Evolutionary conservation across 2,888 invertebrate species (phyloP), one percentile per base, ranked within the genome.

Genomic region (Caenorhabditis sp.): DNA sequence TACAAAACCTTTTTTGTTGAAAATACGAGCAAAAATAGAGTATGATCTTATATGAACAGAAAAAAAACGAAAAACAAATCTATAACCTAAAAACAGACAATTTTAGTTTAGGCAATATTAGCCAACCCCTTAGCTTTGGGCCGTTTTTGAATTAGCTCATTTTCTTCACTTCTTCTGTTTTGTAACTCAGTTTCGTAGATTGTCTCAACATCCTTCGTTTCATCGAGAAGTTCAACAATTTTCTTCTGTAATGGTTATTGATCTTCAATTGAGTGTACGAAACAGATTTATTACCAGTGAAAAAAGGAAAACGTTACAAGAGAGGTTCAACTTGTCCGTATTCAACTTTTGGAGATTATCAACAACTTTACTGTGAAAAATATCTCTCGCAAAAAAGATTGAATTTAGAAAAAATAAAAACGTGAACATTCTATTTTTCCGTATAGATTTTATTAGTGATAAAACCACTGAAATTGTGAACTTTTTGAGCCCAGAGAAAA

Each of bases 191-290:
- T 59, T 57, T 24, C 64, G 63, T 82, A 72, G 23, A 81, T 62
- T 10, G 51, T 21, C 49, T 82, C 77, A 14, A 82, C 79, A 43
- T 80, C 70, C 26, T 78, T 69, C n/a, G 84, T 72, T 50, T 85
- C 83, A 8, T 72, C 77, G 62, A 85, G 62, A 36, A 77, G 77
- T 19, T 76, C 58, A 27, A 85, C 83, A 19, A 86, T 82, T 55
- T 79, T 78, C 73, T 77, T 84, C 84, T 84, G 69, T 55, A 82
- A 78, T 14, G 55, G 53, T n/a, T 5, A 2, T 10, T 5, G 37
- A 10, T 10, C 19, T 27, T 21, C 23, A 57, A 62, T 31, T 58
- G n/a, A 54, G 12, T n/a, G n/a, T n/a, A n/a, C n/a, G n/a, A n/a
- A n/a, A n/a, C n/a, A n/a, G n/a, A n/a, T n/a, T n/a, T n/a, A n/a